Evolutionary conservation across 2,113 vertebrate species (phyloP).

Genomic region (Rhinoderma darwinii): DNA sequence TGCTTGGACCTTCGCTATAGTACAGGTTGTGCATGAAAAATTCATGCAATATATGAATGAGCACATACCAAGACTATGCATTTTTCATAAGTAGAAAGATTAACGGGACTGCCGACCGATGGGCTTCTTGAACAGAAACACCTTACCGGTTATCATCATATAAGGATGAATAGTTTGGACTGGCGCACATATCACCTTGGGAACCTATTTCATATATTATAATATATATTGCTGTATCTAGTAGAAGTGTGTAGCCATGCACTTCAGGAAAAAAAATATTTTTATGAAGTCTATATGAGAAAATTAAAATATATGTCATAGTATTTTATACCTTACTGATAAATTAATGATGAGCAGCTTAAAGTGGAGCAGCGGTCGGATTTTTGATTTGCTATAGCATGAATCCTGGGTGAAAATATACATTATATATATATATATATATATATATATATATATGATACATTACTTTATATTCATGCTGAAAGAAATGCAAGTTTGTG

Average conservation of each 20-base stretch:
- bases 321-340: neutral
- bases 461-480: neutral
- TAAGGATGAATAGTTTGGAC: slow-evolving; percentile 22
- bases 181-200: slow-evolving; percentile 12
- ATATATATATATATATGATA: too few species aligned
- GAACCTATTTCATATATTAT: slow-evolving; percentile 4
- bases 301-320: neutral
- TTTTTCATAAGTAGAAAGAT: slow-evolving; percentile 46
- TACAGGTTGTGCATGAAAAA: slow-evolving; percentile 26
- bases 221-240: neutral
- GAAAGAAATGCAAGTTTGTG: neutral
- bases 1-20: neutral
- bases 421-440: too few species aligned
- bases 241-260: neutral
- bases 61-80: slow-evolving; percentile 17
- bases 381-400: neutral
- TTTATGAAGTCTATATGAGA: neutral
- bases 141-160: slow-evolving; percentile 3
- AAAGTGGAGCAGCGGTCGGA: neutral
- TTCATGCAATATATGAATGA: slow-evolving; percentile 31
- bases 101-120: slow-evolving; percentile 9
- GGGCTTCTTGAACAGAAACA: neutral
- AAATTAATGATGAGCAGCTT: slow-evolving; percentile 5
- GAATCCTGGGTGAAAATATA: neutral
- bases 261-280: neutral